Evolutionary conservation across 2,888 invertebrate species (phyloP).

Genomic region (Drosophila niveifrons): DNA sequence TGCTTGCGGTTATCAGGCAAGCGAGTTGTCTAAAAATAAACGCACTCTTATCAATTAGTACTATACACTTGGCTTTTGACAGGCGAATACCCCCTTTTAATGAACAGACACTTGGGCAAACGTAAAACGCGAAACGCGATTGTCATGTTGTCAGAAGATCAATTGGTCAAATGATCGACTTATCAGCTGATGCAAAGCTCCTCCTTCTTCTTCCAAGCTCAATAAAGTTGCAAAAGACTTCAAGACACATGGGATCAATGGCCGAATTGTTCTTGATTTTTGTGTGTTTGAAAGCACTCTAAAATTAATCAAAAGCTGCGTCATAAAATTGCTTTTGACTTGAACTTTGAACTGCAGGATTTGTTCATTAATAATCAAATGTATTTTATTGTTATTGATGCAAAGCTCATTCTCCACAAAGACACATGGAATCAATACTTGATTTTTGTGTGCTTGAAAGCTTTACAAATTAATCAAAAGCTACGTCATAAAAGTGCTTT

Average conservation of each 20-base stretch:
- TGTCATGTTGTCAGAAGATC: slow-evolving; percentile 19
- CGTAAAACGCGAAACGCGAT: neutral
- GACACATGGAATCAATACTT: neutral
- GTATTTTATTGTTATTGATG: no score
- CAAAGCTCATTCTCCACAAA: no score
- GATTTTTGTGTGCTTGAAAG: neutral
- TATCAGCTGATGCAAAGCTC: slow-evolving; percentile 14
- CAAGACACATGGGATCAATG: neutral
- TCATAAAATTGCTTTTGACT: no score
- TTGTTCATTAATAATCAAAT: no score
- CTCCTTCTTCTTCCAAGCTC: neutral
- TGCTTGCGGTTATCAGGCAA: slow-evolving; percentile 51
- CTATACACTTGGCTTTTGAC: slow-evolving; percentile 5
- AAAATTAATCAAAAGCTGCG: no score
- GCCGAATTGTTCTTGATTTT: neutral
- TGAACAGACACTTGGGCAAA: neutral
- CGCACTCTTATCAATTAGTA: slow-evolving; percentile 56
- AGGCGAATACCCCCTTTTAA: slow-evolving; percentile 4
- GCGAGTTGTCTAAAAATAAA: slow-evolving; percentile 59
- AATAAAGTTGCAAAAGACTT: neutral
- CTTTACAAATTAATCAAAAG: no score
- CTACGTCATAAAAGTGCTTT: no score
- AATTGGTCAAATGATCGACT: slow-evolving; percentile 12
- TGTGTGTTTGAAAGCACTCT: neutral
- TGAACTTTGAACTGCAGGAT: no score